Evolutionary conservation across 53 echinoderm and acorn worm species (phyloP).

Genomic region (Patiria pectinifera): DNA sequence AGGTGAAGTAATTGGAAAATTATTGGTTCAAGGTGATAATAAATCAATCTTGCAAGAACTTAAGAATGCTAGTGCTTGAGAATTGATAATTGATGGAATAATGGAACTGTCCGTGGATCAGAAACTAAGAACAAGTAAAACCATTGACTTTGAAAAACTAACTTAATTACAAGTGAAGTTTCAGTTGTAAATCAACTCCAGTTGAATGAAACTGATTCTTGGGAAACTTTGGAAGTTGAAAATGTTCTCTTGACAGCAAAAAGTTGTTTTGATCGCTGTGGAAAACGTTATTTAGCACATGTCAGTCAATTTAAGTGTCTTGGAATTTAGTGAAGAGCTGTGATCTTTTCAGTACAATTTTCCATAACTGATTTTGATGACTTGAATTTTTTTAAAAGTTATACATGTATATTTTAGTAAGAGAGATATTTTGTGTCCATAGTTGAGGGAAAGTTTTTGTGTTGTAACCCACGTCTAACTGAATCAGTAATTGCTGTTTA

Average conservation of each 20-base stretch:
- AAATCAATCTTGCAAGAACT: neutral
- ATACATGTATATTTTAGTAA: no score
- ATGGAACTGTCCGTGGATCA: neutral
- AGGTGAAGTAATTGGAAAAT: neutral
- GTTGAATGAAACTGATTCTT: neutral
- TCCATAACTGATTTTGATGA: no score
- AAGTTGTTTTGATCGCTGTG: neutral
- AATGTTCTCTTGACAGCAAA: neutral
- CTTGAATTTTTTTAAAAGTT: no score
- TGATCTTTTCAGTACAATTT: no score
- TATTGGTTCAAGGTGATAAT: neutral
- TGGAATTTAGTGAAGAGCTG: no score
- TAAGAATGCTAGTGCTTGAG: neutral
- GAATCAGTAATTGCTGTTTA: no score
- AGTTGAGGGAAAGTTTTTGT: no score
- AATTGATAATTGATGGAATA: neutral
- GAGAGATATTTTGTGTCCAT: no score
- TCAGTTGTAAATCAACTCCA: neutral
- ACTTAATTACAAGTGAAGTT: neutral
- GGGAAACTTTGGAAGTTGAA: neutral
- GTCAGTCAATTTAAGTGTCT: no score
- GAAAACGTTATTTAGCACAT: no score
- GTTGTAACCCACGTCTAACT: no score
- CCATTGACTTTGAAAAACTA: neutral
- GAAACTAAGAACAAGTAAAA: neutral